Evolutionary conservation across 2,113 vertebrate genomes (phyloP), one percentile per base, ranked within the genome.

Genomic region (Esox niger): DNA sequence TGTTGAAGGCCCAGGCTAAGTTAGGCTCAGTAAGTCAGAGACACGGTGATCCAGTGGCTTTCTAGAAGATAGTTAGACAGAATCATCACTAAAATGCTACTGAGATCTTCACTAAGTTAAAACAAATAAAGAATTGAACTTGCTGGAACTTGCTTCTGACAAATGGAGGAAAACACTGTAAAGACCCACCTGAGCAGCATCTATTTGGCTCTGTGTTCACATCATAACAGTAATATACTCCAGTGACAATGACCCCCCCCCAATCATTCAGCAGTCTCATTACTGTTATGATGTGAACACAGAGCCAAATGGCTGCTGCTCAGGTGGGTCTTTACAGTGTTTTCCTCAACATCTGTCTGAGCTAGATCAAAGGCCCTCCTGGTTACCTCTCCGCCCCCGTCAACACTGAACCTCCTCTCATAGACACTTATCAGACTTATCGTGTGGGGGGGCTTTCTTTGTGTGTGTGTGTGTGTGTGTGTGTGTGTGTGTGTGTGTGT

Each of bases 241-340:
- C 65, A 78, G 56, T 76, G 83, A 83, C 82, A 80, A 72, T 56
- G 59, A 74, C 73, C 81, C 60, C 29, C 77, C 90, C 89, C 78
- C 88, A 90, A 83, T 84, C 66, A 82, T 88, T 82, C 21, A 68
- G 63, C 81, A 90, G 88, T 75, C 84, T 94, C 90, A 91, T 94
- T 94, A 94, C 89, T 79, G 79, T 73, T 52, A 74, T 81, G 66
- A 83, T 82, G 87, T 86, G 87, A 87, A 87, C 80, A 88, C 82
- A 86, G 78, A 84, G 78, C 43, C 85, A 88, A 89, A 88, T 89
- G 80, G 73, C 86, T 83, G 66, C 75, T 79, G 79, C 90, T 92
- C 88, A 90, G 89, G 87, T 91, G 86, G 88, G 86, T 62, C 70
- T 83, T 89, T 90, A 89, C 75, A 65, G 74, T 29, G 75, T 73